phyloP scores from a whole-genome alignment of 1,140 invertebrate species.

The Lordiphosa mommai region DNA sequence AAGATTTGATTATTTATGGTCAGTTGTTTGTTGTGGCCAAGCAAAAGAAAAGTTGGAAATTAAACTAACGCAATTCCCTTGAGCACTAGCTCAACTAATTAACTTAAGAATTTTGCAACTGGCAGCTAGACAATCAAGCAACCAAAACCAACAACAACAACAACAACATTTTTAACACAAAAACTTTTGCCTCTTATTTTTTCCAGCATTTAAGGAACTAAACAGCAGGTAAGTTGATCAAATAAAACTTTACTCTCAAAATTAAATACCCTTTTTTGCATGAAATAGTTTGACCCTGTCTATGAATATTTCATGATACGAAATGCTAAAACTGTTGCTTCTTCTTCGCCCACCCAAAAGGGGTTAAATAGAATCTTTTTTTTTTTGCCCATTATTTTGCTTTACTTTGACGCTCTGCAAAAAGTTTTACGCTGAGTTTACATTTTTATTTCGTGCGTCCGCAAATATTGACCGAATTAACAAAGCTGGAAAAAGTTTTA shows the following conservation, averaged over 20 bases:
- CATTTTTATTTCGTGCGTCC: slow-evolving; percentile 77
- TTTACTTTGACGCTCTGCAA: slow-evolving; percentile 33
- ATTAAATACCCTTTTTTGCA: too few species aligned
- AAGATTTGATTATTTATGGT: slow-evolving; percentile 76
- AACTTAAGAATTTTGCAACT: slow-evolving; percentile 36
- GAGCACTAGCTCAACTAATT: slow-evolving; percentile 55
- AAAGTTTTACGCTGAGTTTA: slow-evolving; percentile 67
- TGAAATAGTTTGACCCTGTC: too few species aligned
- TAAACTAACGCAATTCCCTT: slow-evolving; percentile 41
- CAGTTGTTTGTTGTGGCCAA: slow-evolving; percentile 47
- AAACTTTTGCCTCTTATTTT: slow-evolving; percentile 45
- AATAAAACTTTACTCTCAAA: slow-evolving; percentile 35
- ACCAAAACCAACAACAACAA: slow-evolving; percentile 30
- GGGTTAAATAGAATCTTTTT: slow-evolving; percentile 61
- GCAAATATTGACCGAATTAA: slow-evolving; percentile 78
- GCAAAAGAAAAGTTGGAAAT: slow-evolving; percentile 15
- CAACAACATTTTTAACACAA: slow-evolving; percentile 58
- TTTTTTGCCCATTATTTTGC: slow-evolving; percentile 28
- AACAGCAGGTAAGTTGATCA: slow-evolving; percentile 66
- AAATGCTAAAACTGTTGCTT: slow-evolving; percentile 23
- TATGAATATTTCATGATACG: slow-evolving; percentile 41
- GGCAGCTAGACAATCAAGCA: slow-evolving; percentile 31
- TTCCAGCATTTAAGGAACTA: slow-evolving; percentile 36
- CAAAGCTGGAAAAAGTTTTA: slow-evolving; percentile 63
- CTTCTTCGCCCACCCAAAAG: too few species aligned